Conservation (phyloP, 2,888 invertebrate species). For the Melinopterus prodromus region DNA sequence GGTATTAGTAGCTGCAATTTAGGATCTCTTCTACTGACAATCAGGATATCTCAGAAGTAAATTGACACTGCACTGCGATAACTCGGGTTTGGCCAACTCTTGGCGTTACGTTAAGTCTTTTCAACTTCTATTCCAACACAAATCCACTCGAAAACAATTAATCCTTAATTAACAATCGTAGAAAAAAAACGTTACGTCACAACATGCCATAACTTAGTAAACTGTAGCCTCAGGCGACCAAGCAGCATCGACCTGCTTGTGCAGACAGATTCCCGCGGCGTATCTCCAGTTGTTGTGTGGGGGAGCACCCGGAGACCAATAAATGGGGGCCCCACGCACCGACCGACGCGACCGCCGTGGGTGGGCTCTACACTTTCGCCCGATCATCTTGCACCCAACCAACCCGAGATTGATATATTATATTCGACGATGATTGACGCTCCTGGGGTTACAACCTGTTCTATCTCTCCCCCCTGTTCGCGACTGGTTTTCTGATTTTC, state of each 20-base stretch:
- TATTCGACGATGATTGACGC: conserved; percentile 23
- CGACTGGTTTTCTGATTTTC: conserved; percentile 9
- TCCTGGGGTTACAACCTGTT: conserved; percentile 15
- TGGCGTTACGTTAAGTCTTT: no score
- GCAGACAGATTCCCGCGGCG: conserved; percentile 20
- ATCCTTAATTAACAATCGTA: conserved; percentile 7
- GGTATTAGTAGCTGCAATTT: no score
- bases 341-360: conserved; percentile 9
- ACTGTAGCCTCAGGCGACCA: conserved; percentile 14
- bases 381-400: conserved; percentile 16
- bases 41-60: no score
- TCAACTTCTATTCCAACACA: not conserved
- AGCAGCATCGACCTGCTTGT: conserved; percentile 6
- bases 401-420: conserved; percentile 16
- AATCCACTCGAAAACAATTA: conserved; percentile 9
- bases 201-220: conserved; percentile 16
- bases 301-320: conserved; percentile 18
- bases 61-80: not conserved
- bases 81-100: not conserved
- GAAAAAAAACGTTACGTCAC: conserved; percentile 15
- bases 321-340: conserved; percentile 15
- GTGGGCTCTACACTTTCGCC: conserved; percentile 15
- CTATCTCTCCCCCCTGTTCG: conserved; percentile 18
- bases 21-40: no score
- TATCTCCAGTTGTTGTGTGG: conserved; percentile 11